Evolutionary conservation across 2,113 vertebrate species (phyloP).

Genomic region (Otocyon megalotis): DNA sequence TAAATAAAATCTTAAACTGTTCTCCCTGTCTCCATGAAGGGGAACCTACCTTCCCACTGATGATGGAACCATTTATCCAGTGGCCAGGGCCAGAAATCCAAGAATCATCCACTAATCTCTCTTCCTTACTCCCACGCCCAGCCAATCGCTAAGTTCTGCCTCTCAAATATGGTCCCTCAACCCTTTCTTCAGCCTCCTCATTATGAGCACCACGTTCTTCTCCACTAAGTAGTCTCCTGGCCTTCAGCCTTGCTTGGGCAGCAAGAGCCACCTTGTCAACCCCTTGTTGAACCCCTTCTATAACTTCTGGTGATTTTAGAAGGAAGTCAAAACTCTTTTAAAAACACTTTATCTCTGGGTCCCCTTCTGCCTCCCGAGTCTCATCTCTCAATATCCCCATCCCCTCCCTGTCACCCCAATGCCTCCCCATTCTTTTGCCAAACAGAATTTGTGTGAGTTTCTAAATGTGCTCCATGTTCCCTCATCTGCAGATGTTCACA

Average conservation of each 20-base stretch:
- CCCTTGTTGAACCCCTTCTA: not conserved
- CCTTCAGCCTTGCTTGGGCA: not conserved
- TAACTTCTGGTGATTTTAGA: not conserved
- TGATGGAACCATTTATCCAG: not conserved
- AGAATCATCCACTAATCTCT: not conserved
- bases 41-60: not conserved
- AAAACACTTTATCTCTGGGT: not conserved
- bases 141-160: not conserved
- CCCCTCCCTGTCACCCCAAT: too few relatives aligned
- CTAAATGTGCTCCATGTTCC: not conserved
- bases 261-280: not conserved
- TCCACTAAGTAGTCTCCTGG: not conserved
- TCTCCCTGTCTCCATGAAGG: not conserved
- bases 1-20: not conserved
- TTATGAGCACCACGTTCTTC: not conserved
- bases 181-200: not conserved
- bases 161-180: not conserved
- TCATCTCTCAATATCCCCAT: not conserved
- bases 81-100: not conserved
- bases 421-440: not conserved
- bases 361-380: not conserved
- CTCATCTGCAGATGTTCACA: not conserved
- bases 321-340: not conserved
- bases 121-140: not conserved
- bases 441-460: not conserved